Evolutionary conservation across 2,113 vertebrate genomes (phyloP).

Genomic region (Scophthalmus maximus): DNA sequence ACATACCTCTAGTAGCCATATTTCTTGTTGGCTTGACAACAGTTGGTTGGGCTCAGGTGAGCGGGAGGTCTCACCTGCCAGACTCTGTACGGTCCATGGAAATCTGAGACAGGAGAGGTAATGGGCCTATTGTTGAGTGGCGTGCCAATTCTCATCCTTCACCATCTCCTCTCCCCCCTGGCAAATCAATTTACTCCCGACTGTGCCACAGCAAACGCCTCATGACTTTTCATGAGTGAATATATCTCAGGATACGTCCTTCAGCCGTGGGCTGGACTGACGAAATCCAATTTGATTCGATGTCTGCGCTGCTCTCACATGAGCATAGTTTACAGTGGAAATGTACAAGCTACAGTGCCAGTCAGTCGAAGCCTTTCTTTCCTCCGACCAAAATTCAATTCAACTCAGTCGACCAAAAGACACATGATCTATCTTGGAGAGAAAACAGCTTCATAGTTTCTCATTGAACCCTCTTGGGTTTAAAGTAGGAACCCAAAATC

Average conservation of each 20-base stretch:
- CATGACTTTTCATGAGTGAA: constrained; percentile 36
- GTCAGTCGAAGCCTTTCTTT: neutral
- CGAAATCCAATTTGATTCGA: constrained; percentile 21
- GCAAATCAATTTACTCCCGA: constrained; percentile 44
- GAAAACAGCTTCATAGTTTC: neutral
- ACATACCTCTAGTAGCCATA: constrained; percentile 5
- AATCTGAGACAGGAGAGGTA: constrained; percentile 51
- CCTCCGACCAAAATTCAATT: neutral
- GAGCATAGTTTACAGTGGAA: neutral
- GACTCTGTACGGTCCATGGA: constrained; percentile 37
- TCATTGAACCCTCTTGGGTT: neutral
- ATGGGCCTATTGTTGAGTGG: constrained; percentile 50
- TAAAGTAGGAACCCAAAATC: neutral
- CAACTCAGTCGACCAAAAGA: neutral
- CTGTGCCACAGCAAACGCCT: neutral
- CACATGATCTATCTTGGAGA: neutral
- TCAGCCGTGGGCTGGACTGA: constrained; percentile 7
- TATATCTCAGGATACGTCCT: neutral
- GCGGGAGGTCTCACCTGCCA: constrained; percentile 42
- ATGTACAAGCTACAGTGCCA: too few species aligned
- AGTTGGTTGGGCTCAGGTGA: constrained; percentile 70
- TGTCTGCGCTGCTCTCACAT: neutral
- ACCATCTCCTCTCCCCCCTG: constrained; percentile 37
- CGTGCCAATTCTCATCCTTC: constrained; percentile 26
- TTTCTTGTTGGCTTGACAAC: constrained; percentile 69